These are phyloP conservation scores for Euglossa dilemma DNA, from an alignment of 1,140 invertebrate genomes.

Conservation along the genomic window DNA sequence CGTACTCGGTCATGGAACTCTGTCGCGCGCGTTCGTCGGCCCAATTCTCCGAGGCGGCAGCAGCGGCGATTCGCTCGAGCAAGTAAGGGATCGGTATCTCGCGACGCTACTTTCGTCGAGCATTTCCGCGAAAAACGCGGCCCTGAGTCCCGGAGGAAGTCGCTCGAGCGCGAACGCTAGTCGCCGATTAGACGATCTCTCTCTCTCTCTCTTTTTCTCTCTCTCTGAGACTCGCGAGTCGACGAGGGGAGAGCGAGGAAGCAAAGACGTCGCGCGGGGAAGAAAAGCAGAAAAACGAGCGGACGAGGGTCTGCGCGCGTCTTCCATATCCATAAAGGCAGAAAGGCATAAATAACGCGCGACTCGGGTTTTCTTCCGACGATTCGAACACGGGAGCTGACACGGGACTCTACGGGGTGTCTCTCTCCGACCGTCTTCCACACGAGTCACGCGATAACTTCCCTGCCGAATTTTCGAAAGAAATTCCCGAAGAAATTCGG, in stretches of 20 bases:
- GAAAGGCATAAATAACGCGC: constrained; percentile 63
- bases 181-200: constrained; percentile 48
- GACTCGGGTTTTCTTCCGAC: constrained; percentile 45
- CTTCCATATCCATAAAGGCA: constrained; percentile 55
- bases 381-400: constrained; percentile 15
- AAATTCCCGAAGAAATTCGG: no score
- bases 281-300: constrained; percentile 17
- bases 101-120: constrained; percentile 13
- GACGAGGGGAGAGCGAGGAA: background rate
- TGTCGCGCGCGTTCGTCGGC: no score
- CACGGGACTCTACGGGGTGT: background rate
- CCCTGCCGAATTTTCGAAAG: background rate
- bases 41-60: no score
- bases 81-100: background rate
- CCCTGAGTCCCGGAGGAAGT: background rate
- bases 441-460: background rate
- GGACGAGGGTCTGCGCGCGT: constrained; percentile 1
- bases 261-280: background rate
- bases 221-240: background rate
- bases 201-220: no score
- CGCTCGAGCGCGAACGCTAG: constrained; percentile 39
- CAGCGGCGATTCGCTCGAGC: background rate
- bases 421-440: background rate
- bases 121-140: constrained; percentile 13
- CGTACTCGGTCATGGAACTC: no score